Evolutionary conservation across 2,113 vertebrate genomes (phyloP).

Genomic region (Siniperca chuatsi): DNA sequence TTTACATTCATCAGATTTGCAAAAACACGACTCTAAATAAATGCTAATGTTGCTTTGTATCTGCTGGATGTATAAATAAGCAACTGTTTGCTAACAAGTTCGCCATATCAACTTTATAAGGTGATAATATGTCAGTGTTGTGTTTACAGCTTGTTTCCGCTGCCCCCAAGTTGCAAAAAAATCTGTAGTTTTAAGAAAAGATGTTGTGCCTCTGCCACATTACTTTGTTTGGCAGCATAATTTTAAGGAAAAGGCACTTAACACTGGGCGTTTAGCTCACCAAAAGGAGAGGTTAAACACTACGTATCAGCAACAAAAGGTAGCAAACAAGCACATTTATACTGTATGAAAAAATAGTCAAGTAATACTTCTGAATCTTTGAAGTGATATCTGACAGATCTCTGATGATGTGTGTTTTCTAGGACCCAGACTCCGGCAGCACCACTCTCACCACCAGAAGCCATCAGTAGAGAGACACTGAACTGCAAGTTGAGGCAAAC

Average conservation of each 20-base stretch:
- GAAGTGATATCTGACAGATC: neutral
- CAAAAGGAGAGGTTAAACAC: conserved; percentile 19
- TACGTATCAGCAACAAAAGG: neutral
- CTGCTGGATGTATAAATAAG: neutral
- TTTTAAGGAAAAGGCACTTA: neutral
- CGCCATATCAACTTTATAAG: neutral
- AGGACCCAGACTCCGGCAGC: conserved; percentile 91
- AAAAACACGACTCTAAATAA: neutral
- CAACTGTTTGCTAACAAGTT: neutral
- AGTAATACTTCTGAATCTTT: neutral
- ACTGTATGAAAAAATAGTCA: neutral
- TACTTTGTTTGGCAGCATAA: neutral
- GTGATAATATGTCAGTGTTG: neutral
- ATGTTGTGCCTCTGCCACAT: conserved; percentile 4
- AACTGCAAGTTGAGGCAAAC: conserved; percentile 51
- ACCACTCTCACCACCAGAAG: conserved; percentile 88
- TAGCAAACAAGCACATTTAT: neutral
- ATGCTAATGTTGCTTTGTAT: neutral
- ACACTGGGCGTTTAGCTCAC: conserved; percentile 3
- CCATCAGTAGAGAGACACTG: conserved; percentile 89
- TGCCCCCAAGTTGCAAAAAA: neutral
- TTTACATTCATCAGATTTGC: neutral
- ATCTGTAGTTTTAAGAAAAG: conserved; percentile 15
- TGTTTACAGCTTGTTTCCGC: neutral
- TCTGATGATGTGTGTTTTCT: conserved; percentile 30